phyloP scores from a whole-genome alignment of 2,888 invertebrate genomes.

The Ormyrus nitidulus region DNA sequence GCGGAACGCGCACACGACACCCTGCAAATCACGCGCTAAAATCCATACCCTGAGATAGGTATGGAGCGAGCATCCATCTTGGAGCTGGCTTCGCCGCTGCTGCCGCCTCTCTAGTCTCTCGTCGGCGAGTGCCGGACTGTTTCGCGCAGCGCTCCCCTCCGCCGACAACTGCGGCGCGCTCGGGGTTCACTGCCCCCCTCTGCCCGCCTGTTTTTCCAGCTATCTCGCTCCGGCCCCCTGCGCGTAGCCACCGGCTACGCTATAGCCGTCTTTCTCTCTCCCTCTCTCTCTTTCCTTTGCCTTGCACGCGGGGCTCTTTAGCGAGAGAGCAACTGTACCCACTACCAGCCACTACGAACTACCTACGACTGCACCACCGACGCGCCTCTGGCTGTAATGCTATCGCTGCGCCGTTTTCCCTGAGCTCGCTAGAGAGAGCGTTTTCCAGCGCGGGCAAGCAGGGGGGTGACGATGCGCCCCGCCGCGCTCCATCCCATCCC shows the following conservation, averaged over 20 bases:
- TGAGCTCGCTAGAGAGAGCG: not conserved
- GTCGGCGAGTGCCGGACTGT: not conserved
- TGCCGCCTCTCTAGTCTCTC: not conserved
- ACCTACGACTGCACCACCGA: too few relatives aligned
- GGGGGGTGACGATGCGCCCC: constrained; percentile 3
- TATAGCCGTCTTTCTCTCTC: too few relatives aligned
- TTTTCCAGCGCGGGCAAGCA: not conserved
- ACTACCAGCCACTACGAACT: not conserved
- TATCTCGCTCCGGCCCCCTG: too few relatives aligned
- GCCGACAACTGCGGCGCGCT: not conserved
- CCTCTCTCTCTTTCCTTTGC: not conserved
- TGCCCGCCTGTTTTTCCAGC: too few relatives aligned
- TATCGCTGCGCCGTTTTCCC: constrained; percentile 7
- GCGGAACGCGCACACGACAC: constrained; percentile 12
- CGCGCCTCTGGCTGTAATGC: not conserved
- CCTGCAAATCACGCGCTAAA: constrained; percentile 66
- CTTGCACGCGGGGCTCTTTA: not conserved
- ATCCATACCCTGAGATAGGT: constrained; percentile 61
- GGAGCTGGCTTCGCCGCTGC: constrained; percentile 57
- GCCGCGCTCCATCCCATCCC: not conserved
- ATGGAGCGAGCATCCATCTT: constrained; percentile 69
- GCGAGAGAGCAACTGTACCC: not conserved
- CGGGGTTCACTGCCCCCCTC: constrained; percentile 16
- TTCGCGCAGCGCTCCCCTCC: constrained; percentile 7
- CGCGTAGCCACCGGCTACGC: too few relatives aligned